Percentiles rank a stretch among this genome's conserved stretches.
Conservation (phyloP, 2,797 vertebrate genomes). For the Helicolenus hilgendorfi region DNA sequence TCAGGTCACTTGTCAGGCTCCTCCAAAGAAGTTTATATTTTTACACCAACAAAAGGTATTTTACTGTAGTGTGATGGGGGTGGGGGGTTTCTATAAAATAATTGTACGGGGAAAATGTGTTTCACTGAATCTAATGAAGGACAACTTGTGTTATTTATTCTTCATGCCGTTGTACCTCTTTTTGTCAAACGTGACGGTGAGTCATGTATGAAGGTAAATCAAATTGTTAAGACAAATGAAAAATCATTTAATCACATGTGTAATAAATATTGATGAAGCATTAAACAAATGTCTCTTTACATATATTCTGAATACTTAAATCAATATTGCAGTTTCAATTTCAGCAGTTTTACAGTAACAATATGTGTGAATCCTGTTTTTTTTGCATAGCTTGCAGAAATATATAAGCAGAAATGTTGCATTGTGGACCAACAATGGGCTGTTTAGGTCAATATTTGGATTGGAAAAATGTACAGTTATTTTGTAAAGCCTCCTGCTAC, state of each 20-base stretch:
- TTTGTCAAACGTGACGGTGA: neutral
- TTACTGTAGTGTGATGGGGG: neutral
- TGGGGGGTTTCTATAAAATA: neutral
- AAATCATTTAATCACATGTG: neutral
- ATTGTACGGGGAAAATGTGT: neutral
- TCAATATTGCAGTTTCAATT: neutral
- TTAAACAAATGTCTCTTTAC: neutral
- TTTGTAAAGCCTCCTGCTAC: neutral
- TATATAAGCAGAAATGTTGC: neutral
- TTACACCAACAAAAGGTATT: neutral
- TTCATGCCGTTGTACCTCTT: neutral
- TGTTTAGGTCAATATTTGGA: neutral
- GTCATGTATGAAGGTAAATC: neutral
- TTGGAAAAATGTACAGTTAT: neutral
- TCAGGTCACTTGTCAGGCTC: neutral
- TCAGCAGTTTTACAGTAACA: neutral
- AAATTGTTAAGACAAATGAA: neutral
- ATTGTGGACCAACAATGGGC: neutral
- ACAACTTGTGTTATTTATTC: neutral
- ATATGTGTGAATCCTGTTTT: neutral
- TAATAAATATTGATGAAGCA: conserved; percentile 49
- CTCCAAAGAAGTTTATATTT: neutral
- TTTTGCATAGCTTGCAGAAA: neutral
- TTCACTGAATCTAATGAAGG: neutral
- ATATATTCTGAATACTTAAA: neutral